Conservation (phyloP, 1,140 invertebrate genomes). For the Diorhabda sublineata region DNA sequence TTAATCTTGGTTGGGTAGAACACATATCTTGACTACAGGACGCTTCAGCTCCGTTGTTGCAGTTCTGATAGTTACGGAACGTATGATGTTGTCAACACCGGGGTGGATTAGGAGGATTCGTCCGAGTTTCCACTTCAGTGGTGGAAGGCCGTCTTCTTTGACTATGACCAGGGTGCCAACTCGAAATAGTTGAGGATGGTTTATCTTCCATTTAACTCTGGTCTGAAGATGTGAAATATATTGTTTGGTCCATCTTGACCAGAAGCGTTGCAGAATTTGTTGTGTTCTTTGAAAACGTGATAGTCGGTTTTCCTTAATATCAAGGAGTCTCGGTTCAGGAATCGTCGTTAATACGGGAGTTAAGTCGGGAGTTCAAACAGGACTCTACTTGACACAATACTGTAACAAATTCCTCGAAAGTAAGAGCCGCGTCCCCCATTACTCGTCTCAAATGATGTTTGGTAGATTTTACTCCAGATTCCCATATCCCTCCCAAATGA, state of each 20-base stretch:
- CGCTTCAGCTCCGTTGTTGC: conserved; percentile 30
- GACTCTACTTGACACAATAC: conserved; percentile 37
- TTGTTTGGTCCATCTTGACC: conserved; percentile 33
- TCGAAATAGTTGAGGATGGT: background rate
- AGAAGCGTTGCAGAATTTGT: conserved; percentile 31
- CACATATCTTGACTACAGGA: background rate
- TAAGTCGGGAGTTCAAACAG: conserved; percentile 37
- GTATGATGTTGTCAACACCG: conserved; percentile 21
- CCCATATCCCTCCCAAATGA: no score
- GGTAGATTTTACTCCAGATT: conserved; percentile 34
- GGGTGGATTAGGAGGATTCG: conserved; percentile 39
- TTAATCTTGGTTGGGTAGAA: background rate
- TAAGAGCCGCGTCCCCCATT: conserved; percentile 30
- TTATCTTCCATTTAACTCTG: conserved; percentile 25
- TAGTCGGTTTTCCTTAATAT: conserved; percentile 24
- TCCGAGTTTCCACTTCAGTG: conserved; percentile 32
- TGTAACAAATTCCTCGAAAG: conserved; percentile 38
- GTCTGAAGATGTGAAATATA: conserved; percentile 32
- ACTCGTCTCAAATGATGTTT: conserved; percentile 31
- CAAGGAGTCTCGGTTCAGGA: conserved; percentile 37
- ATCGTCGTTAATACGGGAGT: conserved; percentile 39
- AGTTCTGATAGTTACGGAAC: conserved; percentile 39
- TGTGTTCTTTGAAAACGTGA: conserved; percentile 34
- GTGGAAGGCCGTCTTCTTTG: conserved; percentile 26
- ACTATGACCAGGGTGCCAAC: conserved; percentile 28